Evolutionary conservation across 2,113 vertebrate species (phyloP).

Genomic region (Corythaeola cristata): DNA sequence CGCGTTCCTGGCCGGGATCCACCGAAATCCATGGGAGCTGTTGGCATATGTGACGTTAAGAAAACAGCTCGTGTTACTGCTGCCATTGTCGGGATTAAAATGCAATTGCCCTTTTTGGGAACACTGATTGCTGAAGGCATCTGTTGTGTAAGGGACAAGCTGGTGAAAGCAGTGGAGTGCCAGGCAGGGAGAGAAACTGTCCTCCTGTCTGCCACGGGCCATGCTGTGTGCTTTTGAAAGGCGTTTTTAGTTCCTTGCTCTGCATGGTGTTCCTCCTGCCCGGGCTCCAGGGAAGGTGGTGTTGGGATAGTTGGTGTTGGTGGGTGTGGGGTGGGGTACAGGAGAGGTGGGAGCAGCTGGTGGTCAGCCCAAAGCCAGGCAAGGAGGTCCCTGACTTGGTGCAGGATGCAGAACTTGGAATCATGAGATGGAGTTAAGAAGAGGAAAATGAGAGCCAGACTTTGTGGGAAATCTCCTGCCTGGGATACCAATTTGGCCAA

Average conservation of each 20-base stretch:
- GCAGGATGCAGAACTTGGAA: neutral
- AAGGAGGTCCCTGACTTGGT: neutral
- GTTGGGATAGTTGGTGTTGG: neutral
- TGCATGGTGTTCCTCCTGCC: neutral
- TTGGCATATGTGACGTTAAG: neutral
- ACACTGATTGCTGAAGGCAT: conserved; percentile 33
- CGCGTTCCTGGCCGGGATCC: neutral
- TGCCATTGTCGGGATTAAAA: conserved; percentile 30
- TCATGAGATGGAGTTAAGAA: neutral
- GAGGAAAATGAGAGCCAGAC: neutral
- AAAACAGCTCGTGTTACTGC: conserved; percentile 23
- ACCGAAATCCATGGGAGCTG: neutral
- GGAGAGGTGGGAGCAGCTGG: neutral
- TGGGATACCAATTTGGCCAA: neutral
- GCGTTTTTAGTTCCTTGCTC: neutral
- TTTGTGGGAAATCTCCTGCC: neutral
- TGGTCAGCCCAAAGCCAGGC: neutral
- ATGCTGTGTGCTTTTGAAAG: neutral
- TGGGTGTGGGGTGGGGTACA: neutral
- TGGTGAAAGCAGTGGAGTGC: neutral
- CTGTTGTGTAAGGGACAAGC: conserved; percentile 35
- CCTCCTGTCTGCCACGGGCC: neutral
- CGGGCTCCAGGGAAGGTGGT: fast-evolving
- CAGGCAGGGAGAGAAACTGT: neutral
- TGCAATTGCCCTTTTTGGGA: conserved; percentile 36